Evolutionary conservation across 2,888 invertebrate species (phyloP), one percentile per base, ranked within the genome.

Genomic region (Listrodromus nycthemerus): DNA sequence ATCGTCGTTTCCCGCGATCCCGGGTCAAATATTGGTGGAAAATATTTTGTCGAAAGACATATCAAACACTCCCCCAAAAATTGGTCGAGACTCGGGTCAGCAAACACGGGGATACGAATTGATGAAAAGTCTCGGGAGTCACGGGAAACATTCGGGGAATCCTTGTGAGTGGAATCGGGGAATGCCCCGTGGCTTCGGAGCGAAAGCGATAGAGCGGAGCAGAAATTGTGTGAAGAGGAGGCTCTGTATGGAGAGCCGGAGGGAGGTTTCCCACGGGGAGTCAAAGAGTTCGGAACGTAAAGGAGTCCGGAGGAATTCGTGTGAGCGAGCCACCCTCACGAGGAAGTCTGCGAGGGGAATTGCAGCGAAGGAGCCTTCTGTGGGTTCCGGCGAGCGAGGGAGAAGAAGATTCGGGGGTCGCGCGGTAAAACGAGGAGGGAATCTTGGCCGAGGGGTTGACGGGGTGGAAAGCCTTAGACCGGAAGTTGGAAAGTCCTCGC

Each of bases 221-320:
- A 45, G 45, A 73, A 73, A 37, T 24, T 8, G 6, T 16, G 37
- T 24, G 52, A 21, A 48, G 33, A 24, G 6, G 48, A 33, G n/a
- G 19, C 1, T 21, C 33, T 50, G 24, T 24, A 41, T 66, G 27
- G 16, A 41, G 74, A 79, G 67, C 45, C 58, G 30, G 10, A 33
- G 65, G 65, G 41, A 30, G 65, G 41, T 27, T 70, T 71, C 71
- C 37, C 24, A 75, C 50, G 79, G 52, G 30, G 67, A 76, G 71
- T 76, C 76, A 65, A 78, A 79, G 82, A 70, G 50, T 78, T 70
- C 52, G 24, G 63, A 33, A 52, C n/a, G 37, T 78, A 75, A 75
- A 75, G 70, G 70, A 79, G 70, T 75, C 55, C 5, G 19, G 70
- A 70, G 79, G 70, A 79, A 79, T 83, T 70, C 65, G 65, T 75